phyloP scores from a whole-genome alignment of 2,888 invertebrate species.

The Euspilapteryx auroguttella region DNA sequence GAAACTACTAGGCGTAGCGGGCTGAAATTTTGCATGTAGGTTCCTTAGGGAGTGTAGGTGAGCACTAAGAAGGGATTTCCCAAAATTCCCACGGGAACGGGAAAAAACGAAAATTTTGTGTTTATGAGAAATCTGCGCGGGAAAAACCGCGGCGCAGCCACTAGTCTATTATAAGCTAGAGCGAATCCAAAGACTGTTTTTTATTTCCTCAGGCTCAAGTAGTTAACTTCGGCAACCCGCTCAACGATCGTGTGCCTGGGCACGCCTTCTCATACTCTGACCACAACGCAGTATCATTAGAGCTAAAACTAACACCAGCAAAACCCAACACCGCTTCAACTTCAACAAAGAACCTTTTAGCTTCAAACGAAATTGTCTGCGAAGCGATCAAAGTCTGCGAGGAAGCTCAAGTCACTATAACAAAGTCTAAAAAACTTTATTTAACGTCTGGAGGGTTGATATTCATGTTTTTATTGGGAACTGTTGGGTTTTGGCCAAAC shows the following conservation, averaged over 20 bases:
- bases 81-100: no score
- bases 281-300: constrained; percentile 81
- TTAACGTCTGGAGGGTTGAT: constrained; percentile 46
- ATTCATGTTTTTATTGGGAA: constrained; percentile 52
- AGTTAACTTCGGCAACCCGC: constrained; percentile 66
- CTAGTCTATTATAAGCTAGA: no score
- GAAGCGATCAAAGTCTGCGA: constrained; percentile 65
- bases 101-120: no score
- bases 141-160: no score
- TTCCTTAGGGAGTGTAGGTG: no score
- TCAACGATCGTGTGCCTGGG: constrained; percentile 73
- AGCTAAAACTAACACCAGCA: constrained; percentile 20
- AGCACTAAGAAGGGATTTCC: no score
- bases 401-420: constrained; percentile 51
- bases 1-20: no score
- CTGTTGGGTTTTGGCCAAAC: constrained; percentile 48
- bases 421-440: constrained; percentile 53
- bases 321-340: constrained; percentile 3
- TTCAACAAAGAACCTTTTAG: constrained; percentile 13
- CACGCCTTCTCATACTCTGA: constrained; percentile 82
- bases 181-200: no score
- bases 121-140: no score
- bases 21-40: no score
- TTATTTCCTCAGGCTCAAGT: constrained; percentile 25
- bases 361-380: constrained; percentile 36